Evolutionary conservation across 1,140 invertebrate genomes (phyloP), one percentile per base, ranked within the genome.

Genomic region (Riptortus pedestris): DNA sequence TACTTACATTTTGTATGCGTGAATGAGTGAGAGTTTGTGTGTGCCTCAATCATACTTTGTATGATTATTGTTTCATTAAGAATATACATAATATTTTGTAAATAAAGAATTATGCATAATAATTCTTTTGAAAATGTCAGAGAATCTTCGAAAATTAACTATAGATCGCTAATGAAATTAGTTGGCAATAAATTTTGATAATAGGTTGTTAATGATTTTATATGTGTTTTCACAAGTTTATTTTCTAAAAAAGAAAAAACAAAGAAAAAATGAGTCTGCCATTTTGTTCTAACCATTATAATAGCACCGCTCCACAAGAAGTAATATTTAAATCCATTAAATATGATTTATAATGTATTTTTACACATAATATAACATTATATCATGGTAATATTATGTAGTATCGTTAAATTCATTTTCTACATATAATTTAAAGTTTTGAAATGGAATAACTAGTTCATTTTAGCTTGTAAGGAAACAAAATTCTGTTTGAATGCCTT

Each of bases 131-230:
- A n/a, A n/a, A n/a, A n/a, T n/a, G n/a, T n/a, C n/a, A n/a, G 26
- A 55, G 14, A 18, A 26, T 55, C 14, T 55, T 55, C 51, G 22
- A 55, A 55, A 55, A 55, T 26, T 24, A 55, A 55, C 22, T 27
- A 16, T 55, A 55, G 24, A 55, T 55, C 51, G 51, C 51, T 55
- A 55, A 18, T 55, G 24, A 55, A 55, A 55, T 55, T 55, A 55
- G 51, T 55, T 26, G 51, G 51, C 51, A 55, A 55, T 55, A 55
- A 55, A 47, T 55, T 55, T 55, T 55, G 18, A 55, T 55, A 55
- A 55, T 55, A 55, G 51, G 51, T 55, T 55, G 51, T 55, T 55
- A 22, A 16, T 24, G 22, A 47, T 22, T 47, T n/a, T 22, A 47
- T 47, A 20, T 47, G 18, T 47, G 45, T 22, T 20, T 47, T 47